Evolutionary conservation across 2,113 vertebrate species (phyloP).

Genomic region (Psittacus erithacus): DNA sequence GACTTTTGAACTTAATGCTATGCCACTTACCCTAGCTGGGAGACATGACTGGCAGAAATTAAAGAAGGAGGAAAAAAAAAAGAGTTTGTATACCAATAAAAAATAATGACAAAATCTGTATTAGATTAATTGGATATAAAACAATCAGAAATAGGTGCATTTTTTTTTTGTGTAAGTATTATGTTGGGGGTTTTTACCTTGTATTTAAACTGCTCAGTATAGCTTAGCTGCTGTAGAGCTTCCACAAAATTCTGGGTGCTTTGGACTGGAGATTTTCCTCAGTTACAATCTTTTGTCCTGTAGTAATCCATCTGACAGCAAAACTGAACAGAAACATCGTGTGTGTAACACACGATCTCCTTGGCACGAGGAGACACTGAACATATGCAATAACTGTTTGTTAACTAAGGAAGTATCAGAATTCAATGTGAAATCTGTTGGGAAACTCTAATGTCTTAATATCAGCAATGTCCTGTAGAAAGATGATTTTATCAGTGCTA

Average conservation of each 20-base stretch:
- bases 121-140: neutral
- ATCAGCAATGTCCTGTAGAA: neutral
- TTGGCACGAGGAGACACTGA: neutral
- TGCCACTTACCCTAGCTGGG: neutral
- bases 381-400: neutral
- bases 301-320: neutral
- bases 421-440: neutral
- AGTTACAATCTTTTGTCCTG: neutral
- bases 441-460: neutral
- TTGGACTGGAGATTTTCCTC: neutral
- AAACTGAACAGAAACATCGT: neutral
- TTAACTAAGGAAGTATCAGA: neutral
- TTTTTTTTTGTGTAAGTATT: fast-evolving
- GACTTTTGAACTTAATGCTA: neutral
- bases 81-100: neutral
- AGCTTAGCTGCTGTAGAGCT: neutral
- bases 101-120: neutral
- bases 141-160: no score
- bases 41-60: fast-evolving
- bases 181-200: neutral
- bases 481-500: neutral
- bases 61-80: neutral
- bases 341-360: neutral
- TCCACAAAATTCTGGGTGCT: neutral
- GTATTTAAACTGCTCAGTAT: neutral